Base-by-base conservation (phyloP, 2,113 vertebrate species). In the Corythaixoides concolor region DNA sequence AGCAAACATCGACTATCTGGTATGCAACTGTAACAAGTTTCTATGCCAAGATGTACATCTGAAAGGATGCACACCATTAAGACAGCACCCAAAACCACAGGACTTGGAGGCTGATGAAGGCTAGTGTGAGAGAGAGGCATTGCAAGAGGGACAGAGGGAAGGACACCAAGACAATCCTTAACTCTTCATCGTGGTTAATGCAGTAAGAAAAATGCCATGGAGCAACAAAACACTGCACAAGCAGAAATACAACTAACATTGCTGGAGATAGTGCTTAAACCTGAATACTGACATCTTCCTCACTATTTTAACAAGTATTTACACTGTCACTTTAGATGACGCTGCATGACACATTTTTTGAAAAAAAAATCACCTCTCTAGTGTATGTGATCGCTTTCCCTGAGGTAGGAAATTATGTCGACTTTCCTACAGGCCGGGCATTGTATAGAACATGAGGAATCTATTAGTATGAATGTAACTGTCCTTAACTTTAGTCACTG, bases 291-390 rank as follows among this genome's bases (percentile, higher is more conserved):
- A 32, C 15, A 72, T 16, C 12, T 62, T 84, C 49, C 32, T 90
- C 72, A 11, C 5, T 49, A 39, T 21, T 67, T 80, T 58, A 76
- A 35, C 7, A 63, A 26, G 17, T 30, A 82, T 28, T 77, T 74
- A 35, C 4, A 59, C 3, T 49, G 15, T 23, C 18, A 83, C 17
- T 85, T 83, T 39, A 79, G 12, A 66, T 69, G 45, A 55, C 22
- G 49, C 6, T 39, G 45, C 4, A 43, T 24, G 13, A 67, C 28
- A 33, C 0, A 2, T 27, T 32, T 72, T 72, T 60, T 1, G 0
- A 6, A 56, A 85, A 85, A 85, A 78, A 55, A 75, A 63, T 28
- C 39, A 35, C 3, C 3, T 37, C 27, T 56, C 4, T 43, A 24
- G 4, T n/a, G 7, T 49, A 68, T 30, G 3, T 41, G 15, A 56